Conservation (phyloP, 2,888 invertebrate species). For the Noctua janthina region DNA sequence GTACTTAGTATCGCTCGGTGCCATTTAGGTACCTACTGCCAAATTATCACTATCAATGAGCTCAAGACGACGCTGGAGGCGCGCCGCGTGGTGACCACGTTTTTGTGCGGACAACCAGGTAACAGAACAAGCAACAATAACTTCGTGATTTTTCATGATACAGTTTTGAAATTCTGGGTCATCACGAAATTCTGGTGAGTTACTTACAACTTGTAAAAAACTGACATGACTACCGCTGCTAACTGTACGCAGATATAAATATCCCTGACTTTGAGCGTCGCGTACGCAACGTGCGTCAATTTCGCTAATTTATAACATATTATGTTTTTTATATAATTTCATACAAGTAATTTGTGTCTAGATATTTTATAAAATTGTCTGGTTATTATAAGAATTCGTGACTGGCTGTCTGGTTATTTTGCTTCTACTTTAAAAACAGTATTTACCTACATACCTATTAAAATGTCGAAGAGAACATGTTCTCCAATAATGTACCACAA, state of each 20-base stretch:
- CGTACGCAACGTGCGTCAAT: slow-evolving; percentile 46
- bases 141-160: too few species aligned
- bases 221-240: background rate
- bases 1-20: too few species aligned
- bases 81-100: too few species aligned
- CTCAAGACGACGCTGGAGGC: too few species aligned
- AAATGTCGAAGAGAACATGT: background rate
- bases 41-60: too few species aligned
- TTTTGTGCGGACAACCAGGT: too few species aligned
- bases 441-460: background rate
- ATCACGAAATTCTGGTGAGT: background rate
- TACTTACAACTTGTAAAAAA: background rate
- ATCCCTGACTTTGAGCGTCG: slow-evolving; percentile 11
- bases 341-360: slow-evolving; percentile 34
- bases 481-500: background rate
- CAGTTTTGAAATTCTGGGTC: too few species aligned
- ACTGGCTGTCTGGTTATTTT: slow-evolving; percentile 7
- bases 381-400: slow-evolving; percentile 8
- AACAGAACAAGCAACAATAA: too few species aligned
- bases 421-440: background rate
- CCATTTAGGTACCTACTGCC: too few species aligned
- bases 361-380: slow-evolving; percentile 30
- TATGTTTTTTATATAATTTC: slow-evolving; percentile 31
- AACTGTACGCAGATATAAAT: slow-evolving; percentile 33
- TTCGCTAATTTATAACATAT: slow-evolving; percentile 34